Evolutionary conservation across 2,888 invertebrate species (phyloP).

Genomic region (Biston betularia): DNA sequence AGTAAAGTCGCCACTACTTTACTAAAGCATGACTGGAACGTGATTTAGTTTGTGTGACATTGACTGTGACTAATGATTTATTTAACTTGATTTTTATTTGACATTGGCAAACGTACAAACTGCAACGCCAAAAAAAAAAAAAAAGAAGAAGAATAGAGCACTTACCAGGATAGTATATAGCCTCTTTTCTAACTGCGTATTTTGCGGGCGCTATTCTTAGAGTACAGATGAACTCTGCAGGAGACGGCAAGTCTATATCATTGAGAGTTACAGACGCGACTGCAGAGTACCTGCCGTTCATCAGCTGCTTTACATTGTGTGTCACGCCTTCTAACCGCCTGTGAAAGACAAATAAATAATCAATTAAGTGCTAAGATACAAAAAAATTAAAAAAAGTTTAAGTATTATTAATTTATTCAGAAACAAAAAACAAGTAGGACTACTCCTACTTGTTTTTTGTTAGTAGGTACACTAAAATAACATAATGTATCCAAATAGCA

Average conservation of each 20-base stretch:
- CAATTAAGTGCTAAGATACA: neutral
- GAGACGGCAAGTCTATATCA: slow-evolving; percentile 80
- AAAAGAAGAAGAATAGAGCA: neutral
- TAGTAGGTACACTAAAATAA: too few species aligned
- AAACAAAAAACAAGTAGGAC: too few species aligned
- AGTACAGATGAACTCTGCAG: slow-evolving; percentile 87
- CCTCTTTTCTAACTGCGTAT: slow-evolving; percentile 84
- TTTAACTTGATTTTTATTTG: too few species aligned
- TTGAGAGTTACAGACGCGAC: slow-evolving; percentile 83
- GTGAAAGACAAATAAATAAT: slow-evolving; percentile 20
- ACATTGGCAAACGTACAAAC: neutral
- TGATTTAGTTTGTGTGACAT: too few species aligned
- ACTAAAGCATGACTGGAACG: too few species aligned
- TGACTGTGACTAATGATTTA: too few species aligned
- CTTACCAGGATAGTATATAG: slow-evolving; percentile 86
- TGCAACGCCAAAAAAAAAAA: too few species aligned
- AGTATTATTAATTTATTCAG: too few species aligned
- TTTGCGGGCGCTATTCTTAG: slow-evolving; percentile 87
- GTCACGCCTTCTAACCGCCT: slow-evolving; percentile 75
- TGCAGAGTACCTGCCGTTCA: slow-evolving; percentile 84
- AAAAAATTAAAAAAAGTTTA: too few species aligned
- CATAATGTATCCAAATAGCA: too few species aligned
- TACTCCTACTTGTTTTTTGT: too few species aligned
- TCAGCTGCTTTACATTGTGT: slow-evolving; percentile 64
- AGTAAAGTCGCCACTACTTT: too few species aligned